phyloP scores from a whole-genome alignment of 2,797 vertebrate genomes.

The Ambastaia sidthimunki region DNA sequence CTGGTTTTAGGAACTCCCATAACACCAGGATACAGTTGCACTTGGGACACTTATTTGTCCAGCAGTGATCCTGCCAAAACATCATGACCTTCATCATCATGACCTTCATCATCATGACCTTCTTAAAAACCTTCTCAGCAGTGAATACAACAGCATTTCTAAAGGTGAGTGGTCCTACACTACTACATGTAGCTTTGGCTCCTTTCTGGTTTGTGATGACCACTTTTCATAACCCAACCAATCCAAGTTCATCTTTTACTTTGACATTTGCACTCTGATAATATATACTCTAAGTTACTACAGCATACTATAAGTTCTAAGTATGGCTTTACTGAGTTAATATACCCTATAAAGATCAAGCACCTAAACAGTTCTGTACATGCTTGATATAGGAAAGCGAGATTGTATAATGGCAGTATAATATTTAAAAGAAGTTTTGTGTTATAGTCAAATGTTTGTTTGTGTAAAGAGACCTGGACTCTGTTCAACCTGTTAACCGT shows the following conservation, averaged over 20 bases:
- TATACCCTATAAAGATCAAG: background rate
- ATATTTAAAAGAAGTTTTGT: background rate
- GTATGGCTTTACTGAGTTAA: background rate
- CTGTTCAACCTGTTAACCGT: conserved; percentile 50
- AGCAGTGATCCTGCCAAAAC: no score
- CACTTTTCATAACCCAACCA: background rate
- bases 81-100: background rate
- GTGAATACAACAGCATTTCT: background rate
- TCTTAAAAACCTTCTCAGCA: background rate
- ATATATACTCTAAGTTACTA: no score
- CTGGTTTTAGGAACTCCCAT: no score
- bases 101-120: background rate
- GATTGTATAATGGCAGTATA: background rate
- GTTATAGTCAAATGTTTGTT: conserved; percentile 22
- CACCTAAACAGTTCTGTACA: background rate
- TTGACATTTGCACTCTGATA: background rate
- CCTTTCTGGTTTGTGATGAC: background rate
- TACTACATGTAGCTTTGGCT: background rate
- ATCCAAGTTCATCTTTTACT: no score
- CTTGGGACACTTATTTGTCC: no score
- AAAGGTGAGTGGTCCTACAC: background rate
- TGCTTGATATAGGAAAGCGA: background rate
- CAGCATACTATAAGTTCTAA: no score
- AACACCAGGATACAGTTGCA: no score
- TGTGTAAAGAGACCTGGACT: conserved; percentile 10